Percentiles rank a stretch among this genome's conserved stretches.
phyloP scores from a whole-genome alignment of 2,113 vertebrate species.

The Myrmecobius fasciatus region DNA sequence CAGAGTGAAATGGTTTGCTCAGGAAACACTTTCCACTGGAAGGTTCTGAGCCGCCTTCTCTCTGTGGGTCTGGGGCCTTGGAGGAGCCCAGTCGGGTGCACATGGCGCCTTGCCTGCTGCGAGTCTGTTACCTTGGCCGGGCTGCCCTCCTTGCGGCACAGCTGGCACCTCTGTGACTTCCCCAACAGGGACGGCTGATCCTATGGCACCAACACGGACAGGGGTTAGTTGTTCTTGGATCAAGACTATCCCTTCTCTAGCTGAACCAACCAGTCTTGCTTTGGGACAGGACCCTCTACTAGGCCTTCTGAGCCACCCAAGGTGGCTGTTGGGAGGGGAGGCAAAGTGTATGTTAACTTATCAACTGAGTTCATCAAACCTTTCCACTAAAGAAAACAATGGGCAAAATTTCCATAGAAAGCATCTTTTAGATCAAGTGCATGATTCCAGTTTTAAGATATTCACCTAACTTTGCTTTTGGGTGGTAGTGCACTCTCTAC shows the following conservation, averaged over 20 bases:
- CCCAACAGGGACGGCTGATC: constrained; percentile 77
- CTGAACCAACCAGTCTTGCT: rapidly evolving
- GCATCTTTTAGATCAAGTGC: background rate
- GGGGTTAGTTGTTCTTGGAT: background rate
- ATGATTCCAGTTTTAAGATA: background rate
- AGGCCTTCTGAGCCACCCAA: background rate
- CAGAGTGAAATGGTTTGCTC: background rate
- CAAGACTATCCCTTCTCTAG: background rate
- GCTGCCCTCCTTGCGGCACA: constrained; percentile 87
- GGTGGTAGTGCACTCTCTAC: background rate
- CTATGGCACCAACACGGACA: constrained; percentile 73
- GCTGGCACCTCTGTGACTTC: constrained; percentile 82
- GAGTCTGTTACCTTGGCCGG: constrained; percentile 86
- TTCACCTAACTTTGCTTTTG: background rate
- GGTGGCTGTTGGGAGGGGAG: background rate
- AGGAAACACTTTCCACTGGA: background rate
- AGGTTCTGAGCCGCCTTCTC: background rate
- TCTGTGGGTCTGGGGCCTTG: background rate
- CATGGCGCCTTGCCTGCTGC: background rate
- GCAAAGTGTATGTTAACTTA: background rate
- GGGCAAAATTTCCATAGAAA: background rate
- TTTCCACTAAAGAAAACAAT: background rate
- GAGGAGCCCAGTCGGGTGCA: background rate
- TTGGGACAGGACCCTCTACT: background rate
- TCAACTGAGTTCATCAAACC: background rate